Base-by-base conservation (phyloP, 1,140 invertebrate genomes). In the Formica exsecta region DNA sequence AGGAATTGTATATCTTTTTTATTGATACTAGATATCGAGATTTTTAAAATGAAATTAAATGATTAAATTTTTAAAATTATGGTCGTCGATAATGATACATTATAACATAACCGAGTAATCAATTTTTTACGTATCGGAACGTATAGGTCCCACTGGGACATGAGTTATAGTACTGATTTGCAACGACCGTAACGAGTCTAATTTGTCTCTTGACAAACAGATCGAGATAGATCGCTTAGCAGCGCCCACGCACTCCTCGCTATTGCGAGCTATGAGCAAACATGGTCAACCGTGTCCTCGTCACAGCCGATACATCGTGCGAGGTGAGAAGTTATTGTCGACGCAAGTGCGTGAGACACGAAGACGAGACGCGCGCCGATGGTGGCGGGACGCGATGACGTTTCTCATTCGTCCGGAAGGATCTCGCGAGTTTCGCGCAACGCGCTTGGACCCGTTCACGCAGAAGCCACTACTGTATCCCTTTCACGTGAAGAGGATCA, bases 211-310 rank as follows among this genome's bases (percentile, higher is more conserved):
- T 11, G 32, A 51, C 81, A 13, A n/a, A 32, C 61, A 95, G 94
- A 86, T 94, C 29, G 91, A 94, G 51, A 91, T 96, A 41, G 95
- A 95, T 44, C 89, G 96, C 73, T 93, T 96, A 74, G 92, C 94
- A n/a, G 94, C 95, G 1, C 95, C 95, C 11, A 96, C 96, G 1
- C 92, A 95, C 62, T 92, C 96, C 0, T 96, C 95, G 8, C 90
- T 95, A 3, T 59, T 87, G 62, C 83, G 88, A 44, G 75, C 65
- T 19, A 13, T 36, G 32, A 74, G 62, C 16, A 75, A 86, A 44
- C 85, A 29, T 7, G 9, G 59, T 62, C 29, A 74, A 22, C 11
- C 77, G 8, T 95, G 94, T 89, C 92, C 93, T 3, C 92, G 90
- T 22, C 92, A 93, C 16, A 79, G 73, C 25, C 85, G 91, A 22